Evolutionary conservation across 1,140 invertebrate species (phyloP), one percentile per base, ranked within the genome.

Genomic region (Penaeus japonicus): DNA sequence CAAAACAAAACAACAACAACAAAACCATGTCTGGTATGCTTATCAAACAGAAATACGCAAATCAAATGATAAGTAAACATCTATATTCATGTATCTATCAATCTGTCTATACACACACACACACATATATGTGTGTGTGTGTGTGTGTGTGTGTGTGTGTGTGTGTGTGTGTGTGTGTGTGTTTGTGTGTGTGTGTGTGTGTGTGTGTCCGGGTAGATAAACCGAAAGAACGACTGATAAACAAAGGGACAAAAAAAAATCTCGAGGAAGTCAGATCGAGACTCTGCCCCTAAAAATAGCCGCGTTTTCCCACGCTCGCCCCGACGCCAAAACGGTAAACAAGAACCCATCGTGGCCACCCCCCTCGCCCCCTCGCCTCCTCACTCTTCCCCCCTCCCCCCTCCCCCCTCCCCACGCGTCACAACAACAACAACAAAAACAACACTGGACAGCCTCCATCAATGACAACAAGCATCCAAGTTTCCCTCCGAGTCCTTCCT

Each of bases 141-240:
- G 62, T 22, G 62, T 22, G 62, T 70, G 62, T 70, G 62, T 70
- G 62, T 70, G 62, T 70, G 62, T 65, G 62, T 65, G 62, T 65
- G 62, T 65, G 62, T 65, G 62, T 65, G 62, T 65, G 62, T 65
- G 62, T 65, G 62, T 65, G 62, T 65, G 62, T 65, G 62, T 65
- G 62, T 65, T 5, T 65, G 62, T 65, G 62, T 65, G 62, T 65
- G 62, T 5, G 62, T 65, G 62, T 15, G 62, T 17, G 27, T 15
- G 62, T 4, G 62, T 65, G 39, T 65, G 62, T 70, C 12, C 62
- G 10, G 62, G 10, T 1, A 70, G 62, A n/a, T 7, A 7, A 10
- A 70, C 30, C 10, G 62, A 5, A 17, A 70, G 30, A 70, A 17
- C 12, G 1, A 1, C 62, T n/a, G 62, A 70, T 30, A 30, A 24